A percentile compares a stretch with the other conserved stretches of the same genome.
Conservation (phyloP, 2,113 vertebrate species). For the Entelurus aequoreus region DNA sequence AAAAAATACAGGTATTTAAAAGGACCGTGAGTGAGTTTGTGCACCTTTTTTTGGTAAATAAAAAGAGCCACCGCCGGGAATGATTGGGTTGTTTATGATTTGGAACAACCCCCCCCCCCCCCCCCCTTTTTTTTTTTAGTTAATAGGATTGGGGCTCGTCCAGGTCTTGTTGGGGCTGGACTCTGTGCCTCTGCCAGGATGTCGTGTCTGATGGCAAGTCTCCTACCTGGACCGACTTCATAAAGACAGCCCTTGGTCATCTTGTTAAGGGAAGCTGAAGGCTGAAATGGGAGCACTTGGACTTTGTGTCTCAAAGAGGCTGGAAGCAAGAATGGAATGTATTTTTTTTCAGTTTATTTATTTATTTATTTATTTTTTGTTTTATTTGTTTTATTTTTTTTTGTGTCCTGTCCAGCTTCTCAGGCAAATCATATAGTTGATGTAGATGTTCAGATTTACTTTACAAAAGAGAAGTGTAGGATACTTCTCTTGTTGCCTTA, state of each 20-base stretch:
- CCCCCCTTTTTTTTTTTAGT: too few relatives aligned
- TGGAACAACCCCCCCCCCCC: slow-evolving; percentile 13
- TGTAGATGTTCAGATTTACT: too few relatives aligned
- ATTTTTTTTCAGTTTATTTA: background rate
- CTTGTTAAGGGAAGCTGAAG: slow-evolving; percentile 20
- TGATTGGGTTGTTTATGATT: slow-evolving; percentile 7
- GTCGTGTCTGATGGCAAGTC: slow-evolving; percentile 13
- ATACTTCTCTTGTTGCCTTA: too few relatives aligned
- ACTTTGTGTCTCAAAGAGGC: slow-evolving; percentile 6
- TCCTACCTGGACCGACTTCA: slow-evolving; percentile 4
- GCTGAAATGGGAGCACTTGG: slow-evolving; percentile 1
- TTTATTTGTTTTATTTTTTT: too few relatives aligned
- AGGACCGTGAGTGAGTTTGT: background rate
- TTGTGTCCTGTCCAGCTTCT: too few relatives aligned
- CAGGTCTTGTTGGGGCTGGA: slow-evolving; percentile 40
- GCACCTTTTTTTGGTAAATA: background rate
- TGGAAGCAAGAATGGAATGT: background rate
- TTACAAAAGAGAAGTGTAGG: too few relatives aligned
- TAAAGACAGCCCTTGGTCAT: background rate
- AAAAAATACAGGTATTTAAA: background rate
- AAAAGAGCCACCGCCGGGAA: background rate
- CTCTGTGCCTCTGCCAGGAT: slow-evolving; percentile 29
- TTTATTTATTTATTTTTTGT: too few relatives aligned
- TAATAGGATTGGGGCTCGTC: slow-evolving; percentile 32
- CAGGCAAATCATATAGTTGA: too few relatives aligned